Evolutionary conservation across 1,140 invertebrate species (phyloP).

Genomic region (Antheraea pernyi): DNA sequence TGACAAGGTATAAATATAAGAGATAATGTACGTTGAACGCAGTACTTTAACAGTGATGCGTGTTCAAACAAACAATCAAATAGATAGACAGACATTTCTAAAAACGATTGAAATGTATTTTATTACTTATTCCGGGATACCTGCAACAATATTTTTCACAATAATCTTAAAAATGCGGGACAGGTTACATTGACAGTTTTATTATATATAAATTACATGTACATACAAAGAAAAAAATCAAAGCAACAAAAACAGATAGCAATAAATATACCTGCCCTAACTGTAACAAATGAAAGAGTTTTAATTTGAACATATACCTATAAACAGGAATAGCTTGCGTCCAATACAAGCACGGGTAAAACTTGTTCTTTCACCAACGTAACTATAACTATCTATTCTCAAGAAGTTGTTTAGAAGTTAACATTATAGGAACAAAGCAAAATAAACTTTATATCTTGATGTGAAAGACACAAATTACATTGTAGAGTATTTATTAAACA

Average conservation of each 20-base stretch:
- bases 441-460: neutral
- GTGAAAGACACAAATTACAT: conserved; percentile 2
- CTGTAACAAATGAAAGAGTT: neutral
- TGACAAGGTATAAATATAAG: too few species aligned
- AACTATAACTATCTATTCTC: conserved; percentile 8
- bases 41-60: too few species aligned
- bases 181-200: too few species aligned
- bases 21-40: too few species aligned
- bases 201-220: too few species aligned
- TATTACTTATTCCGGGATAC: too few species aligned
- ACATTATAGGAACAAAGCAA: neutral
- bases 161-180: too few species aligned
- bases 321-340: neutral
- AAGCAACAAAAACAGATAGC: conserved; percentile 16
- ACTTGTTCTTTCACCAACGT: neutral
- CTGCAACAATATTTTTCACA: too few species aligned
- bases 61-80: too few species aligned
- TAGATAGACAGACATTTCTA: too few species aligned
- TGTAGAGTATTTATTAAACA: neutral
- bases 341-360: neutral
- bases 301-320: neutral
- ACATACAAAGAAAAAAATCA: too few species aligned
- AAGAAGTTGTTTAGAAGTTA: neutral
- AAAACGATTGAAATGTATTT: too few species aligned
- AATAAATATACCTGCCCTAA: neutral